Percentiles rank a stretch among this genome's conserved stretches.
Evolutionary conservation across 2,113 vertebrate species (phyloP).

Genomic region (Hypomesus transpacificus): DNA sequence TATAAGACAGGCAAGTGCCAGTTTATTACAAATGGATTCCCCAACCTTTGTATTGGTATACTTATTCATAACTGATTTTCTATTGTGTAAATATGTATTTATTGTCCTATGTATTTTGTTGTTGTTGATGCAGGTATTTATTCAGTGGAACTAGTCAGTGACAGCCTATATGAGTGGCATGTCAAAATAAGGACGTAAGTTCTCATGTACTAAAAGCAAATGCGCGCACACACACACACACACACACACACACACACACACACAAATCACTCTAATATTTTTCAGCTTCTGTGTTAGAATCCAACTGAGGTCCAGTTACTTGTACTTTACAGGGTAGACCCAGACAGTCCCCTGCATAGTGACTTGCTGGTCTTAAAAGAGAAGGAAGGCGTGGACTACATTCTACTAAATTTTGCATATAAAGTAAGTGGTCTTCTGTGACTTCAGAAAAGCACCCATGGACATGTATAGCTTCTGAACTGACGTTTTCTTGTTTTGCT

Average conservation of each 20-base stretch:
- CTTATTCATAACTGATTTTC: background rate
- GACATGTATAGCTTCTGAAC: too few species aligned
- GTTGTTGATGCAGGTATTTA: constrained; percentile 83
- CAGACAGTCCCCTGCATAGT: constrained; percentile 94
- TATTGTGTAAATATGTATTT: background rate
- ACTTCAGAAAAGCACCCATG: too few species aligned
- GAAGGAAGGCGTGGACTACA: constrained; percentile 97
- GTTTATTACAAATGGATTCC: background rate
- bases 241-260: background rate
- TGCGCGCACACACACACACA: background rate
- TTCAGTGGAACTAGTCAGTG: constrained; percentile 95
- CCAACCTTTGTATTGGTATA: background rate
- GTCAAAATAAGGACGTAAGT: constrained; percentile 97
- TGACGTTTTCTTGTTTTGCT: background rate
- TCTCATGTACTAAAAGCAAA: background rate
- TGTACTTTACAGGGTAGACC: constrained; percentile 81
- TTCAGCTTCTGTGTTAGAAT: background rate
- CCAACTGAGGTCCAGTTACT: background rate
- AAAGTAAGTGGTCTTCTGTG: constrained; percentile 77
- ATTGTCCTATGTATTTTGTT: constrained; percentile 4
- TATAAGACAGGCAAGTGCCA: constrained; percentile 87
- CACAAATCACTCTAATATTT: background rate
- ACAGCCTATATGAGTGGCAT: constrained; percentile 98
- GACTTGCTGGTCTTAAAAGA: constrained; percentile 98
- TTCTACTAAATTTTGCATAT: constrained; percentile 98